A percentile compares a stretch with the other conserved stretches of the same genome.
Conservation (phyloP, 2,888 invertebrate genomes). For the Lithophane socia region DNA sequence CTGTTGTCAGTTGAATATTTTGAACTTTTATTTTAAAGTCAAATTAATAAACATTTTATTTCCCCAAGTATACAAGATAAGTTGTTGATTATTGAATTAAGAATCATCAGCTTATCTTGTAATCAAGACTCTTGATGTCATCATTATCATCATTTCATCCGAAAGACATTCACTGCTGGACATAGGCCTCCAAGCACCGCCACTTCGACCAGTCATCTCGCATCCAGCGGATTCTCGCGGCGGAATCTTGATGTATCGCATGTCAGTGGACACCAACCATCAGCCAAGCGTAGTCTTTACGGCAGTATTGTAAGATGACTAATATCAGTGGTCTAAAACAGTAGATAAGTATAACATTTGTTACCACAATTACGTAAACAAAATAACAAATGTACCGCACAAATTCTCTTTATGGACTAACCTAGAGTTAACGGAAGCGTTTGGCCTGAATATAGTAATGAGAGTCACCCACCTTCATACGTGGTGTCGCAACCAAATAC, state of each 20-base stretch:
- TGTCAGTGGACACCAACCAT: not conserved
- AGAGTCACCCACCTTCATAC: slow-evolving; percentile 11
- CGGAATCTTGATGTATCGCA: not conserved
- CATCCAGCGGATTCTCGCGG: too few relatives aligned
- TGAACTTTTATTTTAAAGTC: too few relatives aligned
- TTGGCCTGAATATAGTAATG: slow-evolving; percentile 31
- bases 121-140: too few relatives aligned
- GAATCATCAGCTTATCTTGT: too few relatives aligned
- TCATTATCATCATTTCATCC: too few relatives aligned
- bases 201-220: too few relatives aligned
- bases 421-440: slow-evolving; percentile 8
- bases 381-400: slow-evolving; percentile 11
- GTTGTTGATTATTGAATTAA: not conserved
- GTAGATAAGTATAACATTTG: too few relatives aligned
- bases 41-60: too few relatives aligned
- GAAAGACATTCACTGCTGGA: too few relatives aligned
- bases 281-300: not conserved
- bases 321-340: not conserved
- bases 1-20: too few relatives aligned
- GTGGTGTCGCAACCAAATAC: slow-evolving; percentile 24
- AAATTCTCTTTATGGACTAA: slow-evolving; percentile 13
- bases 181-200: too few relatives aligned
- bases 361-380: not conserved
- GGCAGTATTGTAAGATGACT: not conserved
- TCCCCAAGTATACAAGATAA: not conserved